Percentiles rank a stretch among this genome's conserved stretches.
phyloP scores from a whole-genome alignment of 1,140 invertebrate species.

The Ceratina calcarata region DNA sequence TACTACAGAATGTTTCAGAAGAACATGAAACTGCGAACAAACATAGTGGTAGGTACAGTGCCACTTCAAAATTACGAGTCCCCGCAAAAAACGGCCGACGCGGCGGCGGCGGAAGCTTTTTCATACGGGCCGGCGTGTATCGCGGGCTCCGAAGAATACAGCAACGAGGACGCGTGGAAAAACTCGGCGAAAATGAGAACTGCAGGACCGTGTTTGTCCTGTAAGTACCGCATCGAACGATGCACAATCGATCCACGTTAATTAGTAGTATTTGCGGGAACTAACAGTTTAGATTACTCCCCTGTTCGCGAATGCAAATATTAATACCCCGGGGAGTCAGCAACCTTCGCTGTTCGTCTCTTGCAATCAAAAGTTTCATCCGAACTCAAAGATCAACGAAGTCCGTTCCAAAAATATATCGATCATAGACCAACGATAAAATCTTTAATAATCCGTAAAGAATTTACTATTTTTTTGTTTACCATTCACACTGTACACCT shows the following conservation, averaged over 20 bases:
- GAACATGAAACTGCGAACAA: slow-evolving; percentile 69
- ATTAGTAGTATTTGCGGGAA: slow-evolving; percentile 24
- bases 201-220: slow-evolving; percentile 25
- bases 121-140: not conserved
- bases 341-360: not conserved
- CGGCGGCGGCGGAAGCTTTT: slow-evolving; percentile 20
- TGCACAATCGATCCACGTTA: slow-evolving; percentile 7
- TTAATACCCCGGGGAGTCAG: not conserved
- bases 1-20: slow-evolving; percentile 72
- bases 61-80: slow-evolving; percentile 70
- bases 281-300: slow-evolving; percentile 23
- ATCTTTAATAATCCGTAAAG: too few relatives aligned
- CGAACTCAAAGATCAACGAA: too few relatives aligned
- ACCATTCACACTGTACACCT: too few relatives aligned
- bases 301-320: slow-evolving; percentile 9
- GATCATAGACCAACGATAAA: too few relatives aligned
- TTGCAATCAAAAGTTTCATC: not conserved
- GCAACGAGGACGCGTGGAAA: slow-evolving; percentile 16
- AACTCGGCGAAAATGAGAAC: slow-evolving; percentile 9
- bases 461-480: too few relatives aligned
- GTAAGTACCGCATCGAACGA: slow-evolving; percentile 18
- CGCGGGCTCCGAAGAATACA: slow-evolving; percentile 18
- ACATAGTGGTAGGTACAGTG: slow-evolving; percentile 66
- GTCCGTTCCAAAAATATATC: not conserved
- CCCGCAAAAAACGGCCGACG: slow-evolving; percentile 41